Evolutionary conservation across 2,113 vertebrate genomes (phyloP).

Genomic region (Corvus moneduloides): DNA sequence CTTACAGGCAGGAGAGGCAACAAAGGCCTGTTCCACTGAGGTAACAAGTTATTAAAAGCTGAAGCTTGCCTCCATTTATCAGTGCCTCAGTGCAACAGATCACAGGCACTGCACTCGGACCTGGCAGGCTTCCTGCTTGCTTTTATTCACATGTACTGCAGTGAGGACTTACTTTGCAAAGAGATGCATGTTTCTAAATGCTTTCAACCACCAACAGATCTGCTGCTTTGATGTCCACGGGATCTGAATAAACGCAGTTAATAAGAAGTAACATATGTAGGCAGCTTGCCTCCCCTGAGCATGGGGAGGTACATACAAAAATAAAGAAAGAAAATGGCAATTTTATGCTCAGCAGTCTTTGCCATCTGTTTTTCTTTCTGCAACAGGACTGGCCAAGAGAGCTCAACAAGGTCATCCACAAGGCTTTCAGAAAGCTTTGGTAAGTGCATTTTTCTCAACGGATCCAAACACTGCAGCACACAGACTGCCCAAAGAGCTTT

Average conservation of each 20-base stretch:
- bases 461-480: neutral
- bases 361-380: neutral
- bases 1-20: neutral
- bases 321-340: neutral
- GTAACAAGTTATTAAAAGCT: neutral
- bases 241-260: neutral
- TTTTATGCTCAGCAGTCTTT: neutral
- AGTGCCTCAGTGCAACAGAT: neutral
- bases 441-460: neutral
- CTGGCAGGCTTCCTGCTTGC: neutral
- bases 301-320: neutral
- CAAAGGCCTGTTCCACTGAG: neutral
- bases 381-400: neutral
- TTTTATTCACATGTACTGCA: accelerated
- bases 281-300: neutral
- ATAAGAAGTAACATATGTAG: neutral
- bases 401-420: neutral
- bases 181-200: neutral
- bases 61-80: neutral
- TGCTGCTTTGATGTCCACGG: neutral
- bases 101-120: accelerated
- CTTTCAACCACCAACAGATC: neutral
- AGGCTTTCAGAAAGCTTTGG: neutral
- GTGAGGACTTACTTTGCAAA: neutral
- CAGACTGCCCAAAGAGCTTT: neutral